These are phyloP conservation scores for Apantesis nais DNA, from an alignment of 2,888 invertebrate species.

Conservation along the genomic window DNA sequence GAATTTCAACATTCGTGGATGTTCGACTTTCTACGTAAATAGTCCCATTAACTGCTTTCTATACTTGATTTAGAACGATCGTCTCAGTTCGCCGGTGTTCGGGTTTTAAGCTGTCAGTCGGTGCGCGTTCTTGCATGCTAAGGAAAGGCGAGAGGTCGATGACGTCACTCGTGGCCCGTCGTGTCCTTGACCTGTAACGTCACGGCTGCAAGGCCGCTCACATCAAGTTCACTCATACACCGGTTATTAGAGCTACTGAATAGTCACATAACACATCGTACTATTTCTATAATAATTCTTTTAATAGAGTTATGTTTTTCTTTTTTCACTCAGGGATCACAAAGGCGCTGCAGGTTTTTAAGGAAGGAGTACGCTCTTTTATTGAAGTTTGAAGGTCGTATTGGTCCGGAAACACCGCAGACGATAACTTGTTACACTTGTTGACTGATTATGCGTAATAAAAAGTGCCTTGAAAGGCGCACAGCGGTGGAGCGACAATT, in stretches of 20 bases:
- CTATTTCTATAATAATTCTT: neutral
- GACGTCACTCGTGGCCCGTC: slow-evolving; percentile 28
- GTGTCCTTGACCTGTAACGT: slow-evolving; percentile 49
- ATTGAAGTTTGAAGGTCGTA: no score
- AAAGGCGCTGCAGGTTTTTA: no score
- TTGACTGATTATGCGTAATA: no score
- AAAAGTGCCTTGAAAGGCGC: no score
- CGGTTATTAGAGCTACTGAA: neutral
- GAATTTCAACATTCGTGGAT: neutral
- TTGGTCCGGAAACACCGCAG: no score
- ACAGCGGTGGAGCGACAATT: no score
- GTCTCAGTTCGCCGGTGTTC: neutral
- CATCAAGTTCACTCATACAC: slow-evolving; percentile 10
- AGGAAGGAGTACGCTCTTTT: no score
- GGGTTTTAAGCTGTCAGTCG: neutral
- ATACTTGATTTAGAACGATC: slow-evolving; percentile 6
- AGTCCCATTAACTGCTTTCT: neutral
- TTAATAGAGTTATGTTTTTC: neutral
- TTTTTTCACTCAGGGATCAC: neutral
- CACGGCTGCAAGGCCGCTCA: slow-evolving; percentile 31
- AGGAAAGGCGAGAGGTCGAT: slow-evolving; percentile 26
- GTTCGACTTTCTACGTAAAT: slow-evolving; percentile 7
- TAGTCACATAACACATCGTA: no score
- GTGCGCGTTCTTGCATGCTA: slow-evolving; percentile 28
- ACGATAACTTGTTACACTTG: no score